Percentiles rank a stretch among this genome's conserved stretches.
These are phyloP conservation scores for Zeuzera pyrina DNA, from an alignment of 2,888 invertebrate genomes.

Conservation along the genomic window DNA sequence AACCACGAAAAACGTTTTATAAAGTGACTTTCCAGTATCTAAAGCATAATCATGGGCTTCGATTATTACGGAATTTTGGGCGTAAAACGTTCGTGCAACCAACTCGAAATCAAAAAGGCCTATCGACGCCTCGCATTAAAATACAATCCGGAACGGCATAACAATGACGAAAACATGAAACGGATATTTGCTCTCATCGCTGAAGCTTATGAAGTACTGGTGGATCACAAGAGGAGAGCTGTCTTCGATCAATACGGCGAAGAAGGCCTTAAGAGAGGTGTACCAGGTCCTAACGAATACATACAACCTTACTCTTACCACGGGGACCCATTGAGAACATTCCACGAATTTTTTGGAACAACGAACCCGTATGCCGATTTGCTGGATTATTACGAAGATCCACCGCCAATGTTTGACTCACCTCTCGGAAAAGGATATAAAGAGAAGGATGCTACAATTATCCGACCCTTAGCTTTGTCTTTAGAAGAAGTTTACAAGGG, in stretches of 20 bases:
- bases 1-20: background rate
- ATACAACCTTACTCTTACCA: conserved; percentile 86
- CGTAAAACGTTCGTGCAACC: conserved; percentile 75
- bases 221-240: conserved; percentile 77
- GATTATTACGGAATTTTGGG: conserved; percentile 87
- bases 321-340: conserved; percentile 82
- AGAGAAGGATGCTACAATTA: conserved; percentile 69
- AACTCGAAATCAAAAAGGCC: conserved; percentile 81
- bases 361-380: conserved; percentile 86
- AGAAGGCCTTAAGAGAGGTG: conserved; percentile 86
- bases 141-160: conserved; percentile 73
- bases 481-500: conserved; percentile 78
- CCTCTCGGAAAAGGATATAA: conserved; percentile 75
- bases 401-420: conserved; percentile 75
- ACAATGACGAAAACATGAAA: conserved; percentile 55
- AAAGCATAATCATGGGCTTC: conserved; percentile 67
- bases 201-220: conserved; percentile 86
- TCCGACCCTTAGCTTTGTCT: conserved; percentile 61
- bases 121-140: conserved; percentile 72
- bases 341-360: conserved; percentile 87
- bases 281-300: conserved; percentile 77
- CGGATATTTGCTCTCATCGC: conserved; percentile 76
- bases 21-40: no score
- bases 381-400: conserved; percentile 76
- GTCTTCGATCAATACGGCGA: conserved; percentile 94